Evolutionary conservation across 2,888 invertebrate species (phyloP).

Genomic region (Taenaris catops): DNA sequence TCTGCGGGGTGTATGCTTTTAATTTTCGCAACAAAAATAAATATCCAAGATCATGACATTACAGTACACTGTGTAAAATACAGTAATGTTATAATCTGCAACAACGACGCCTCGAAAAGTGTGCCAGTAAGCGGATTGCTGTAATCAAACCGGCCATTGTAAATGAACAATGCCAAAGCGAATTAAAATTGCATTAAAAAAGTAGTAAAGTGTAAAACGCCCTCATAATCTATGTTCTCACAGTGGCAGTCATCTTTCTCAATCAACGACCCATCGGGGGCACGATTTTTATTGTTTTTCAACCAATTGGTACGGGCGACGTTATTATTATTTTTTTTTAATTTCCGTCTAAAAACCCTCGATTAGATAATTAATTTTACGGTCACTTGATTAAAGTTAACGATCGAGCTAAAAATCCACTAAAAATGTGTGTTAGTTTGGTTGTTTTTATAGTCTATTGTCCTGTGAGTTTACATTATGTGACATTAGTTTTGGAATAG

Average conservation of each 20-base stretch:
- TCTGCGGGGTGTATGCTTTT: too few species aligned
- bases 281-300: conserved; percentile 76
- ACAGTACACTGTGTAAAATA: too few species aligned
- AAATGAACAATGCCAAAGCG: too few species aligned
- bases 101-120: too few species aligned
- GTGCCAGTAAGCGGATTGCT: too few species aligned
- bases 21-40: too few species aligned
- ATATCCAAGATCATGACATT: too few species aligned
- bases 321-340: conserved; percentile 37
- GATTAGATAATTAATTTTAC: conserved; percentile 68
- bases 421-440: conserved; percentile 30
- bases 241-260: conserved; percentile 68
- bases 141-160: too few species aligned
- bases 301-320: conserved; percentile 52
- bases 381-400: conserved; percentile 66
- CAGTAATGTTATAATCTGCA: too few species aligned
- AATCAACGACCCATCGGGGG: conserved; percentile 63
- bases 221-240: conserved; percentile 61
- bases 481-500: conserved; percentile 43
- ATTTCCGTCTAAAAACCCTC: conserved; percentile 38
- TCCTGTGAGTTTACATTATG: conserved; percentile 25
- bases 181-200: too few species aligned
- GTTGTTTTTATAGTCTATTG: conserved; percentile 33
- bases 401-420: conserved; percentile 45
- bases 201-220: conserved; percentile 44